Evolutionary conservation across 2,888 invertebrate genomes (phyloP).

Genomic region (Esperia sulphurella): DNA sequence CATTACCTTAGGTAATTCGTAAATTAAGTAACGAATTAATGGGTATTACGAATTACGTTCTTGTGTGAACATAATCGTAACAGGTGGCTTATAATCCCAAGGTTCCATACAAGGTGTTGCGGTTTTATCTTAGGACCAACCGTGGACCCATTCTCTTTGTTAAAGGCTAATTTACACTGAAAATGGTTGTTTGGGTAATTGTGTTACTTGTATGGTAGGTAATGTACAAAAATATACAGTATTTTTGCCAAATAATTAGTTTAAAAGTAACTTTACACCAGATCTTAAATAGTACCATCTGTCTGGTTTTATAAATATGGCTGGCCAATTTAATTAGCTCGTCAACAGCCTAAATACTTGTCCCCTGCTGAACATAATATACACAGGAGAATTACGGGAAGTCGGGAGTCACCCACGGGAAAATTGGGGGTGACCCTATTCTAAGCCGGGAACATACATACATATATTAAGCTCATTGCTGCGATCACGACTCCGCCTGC

Average conservation of each 20-base stretch:
- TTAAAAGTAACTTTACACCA: too few species aligned
- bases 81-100: conserved; percentile 4
- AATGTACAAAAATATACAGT: background rate
- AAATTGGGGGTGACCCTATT: too few species aligned
- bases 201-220: background rate
- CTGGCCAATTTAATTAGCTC: too few species aligned
- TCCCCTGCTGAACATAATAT: too few species aligned
- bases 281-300: too few species aligned
- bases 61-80: conserved; percentile 7
- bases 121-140: conserved; percentile 7
- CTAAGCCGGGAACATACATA: too few species aligned
- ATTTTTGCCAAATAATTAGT: background rate
- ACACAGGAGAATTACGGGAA: too few species aligned
- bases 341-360: too few species aligned
- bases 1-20: background rate
- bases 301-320: too few species aligned
- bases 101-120: conserved; percentile 13
- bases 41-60: background rate
- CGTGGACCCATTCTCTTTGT: background rate
- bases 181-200: background rate
- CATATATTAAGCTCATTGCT: too few species aligned
- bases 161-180: background rate
- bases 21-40: background rate
- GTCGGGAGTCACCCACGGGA: too few species aligned
- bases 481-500: too few species aligned